A percentile compares a stretch with the other conserved stretches of the same genome.
Conservation (phyloP, 2,113 vertebrate species). For the Mobula hypostoma region DNA sequence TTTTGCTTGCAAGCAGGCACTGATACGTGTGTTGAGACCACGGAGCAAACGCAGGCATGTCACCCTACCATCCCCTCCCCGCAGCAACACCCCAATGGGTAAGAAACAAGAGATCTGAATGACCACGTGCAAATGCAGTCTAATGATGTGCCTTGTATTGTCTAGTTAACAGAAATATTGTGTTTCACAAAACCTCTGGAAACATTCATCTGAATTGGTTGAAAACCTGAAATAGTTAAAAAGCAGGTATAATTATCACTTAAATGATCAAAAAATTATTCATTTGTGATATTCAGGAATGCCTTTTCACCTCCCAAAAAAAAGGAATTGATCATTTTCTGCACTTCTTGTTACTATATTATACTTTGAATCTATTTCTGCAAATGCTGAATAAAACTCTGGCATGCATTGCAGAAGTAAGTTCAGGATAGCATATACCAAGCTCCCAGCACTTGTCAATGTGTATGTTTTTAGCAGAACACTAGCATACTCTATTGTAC, state of each 20-base stretch:
- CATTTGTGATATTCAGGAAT: neutral
- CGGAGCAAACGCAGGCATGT: slow-evolving; percentile 91
- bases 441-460: neutral
- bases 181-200: neutral
- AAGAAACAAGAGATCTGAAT: slow-evolving; percentile 41
- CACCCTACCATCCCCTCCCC: slow-evolving; percentile 89
- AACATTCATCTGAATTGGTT: neutral
- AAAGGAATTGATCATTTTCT: neutral
- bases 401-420: neutral
- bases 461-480: neutral
- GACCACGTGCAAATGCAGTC: neutral
- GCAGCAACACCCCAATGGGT: slow-evolving; percentile 97
- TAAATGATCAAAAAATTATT: neutral
- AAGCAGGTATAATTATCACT: neutral
- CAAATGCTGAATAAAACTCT: neutral
- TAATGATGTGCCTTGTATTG: neutral
- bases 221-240: neutral
- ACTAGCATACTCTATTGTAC: neutral
- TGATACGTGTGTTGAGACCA: slow-evolving; percentile 89
- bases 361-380: neutral
- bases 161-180: neutral
- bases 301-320: neutral
- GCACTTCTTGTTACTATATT: neutral
- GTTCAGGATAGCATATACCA: neutral
- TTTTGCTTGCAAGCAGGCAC: slow-evolving; percentile 96